phyloP scores from a whole-genome alignment of 2,888 invertebrate species.

The Acanthosepion esculentum region DNA sequence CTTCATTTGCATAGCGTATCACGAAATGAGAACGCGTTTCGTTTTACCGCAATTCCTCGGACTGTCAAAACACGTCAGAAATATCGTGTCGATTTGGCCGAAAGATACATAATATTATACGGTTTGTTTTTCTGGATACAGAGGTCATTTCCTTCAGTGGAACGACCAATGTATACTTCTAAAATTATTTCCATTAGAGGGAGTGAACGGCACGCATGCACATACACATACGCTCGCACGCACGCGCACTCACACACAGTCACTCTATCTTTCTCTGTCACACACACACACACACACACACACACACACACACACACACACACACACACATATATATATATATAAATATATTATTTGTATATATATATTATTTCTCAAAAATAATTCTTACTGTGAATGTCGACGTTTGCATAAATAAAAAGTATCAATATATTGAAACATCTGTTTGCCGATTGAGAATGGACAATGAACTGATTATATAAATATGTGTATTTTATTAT shows the following conservation, averaged over 20 bases:
- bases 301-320: background rate
- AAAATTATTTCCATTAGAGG: background rate
- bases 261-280: too few relatives aligned
- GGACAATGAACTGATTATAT: too few relatives aligned
- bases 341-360: too few relatives aligned
- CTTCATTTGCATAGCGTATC: background rate
- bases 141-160: background rate
- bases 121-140: background rate
- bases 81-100: background rate
- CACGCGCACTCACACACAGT: background rate
- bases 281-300: background rate
- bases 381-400: too few relatives aligned
- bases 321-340: too few relatives aligned
- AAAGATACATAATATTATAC: background rate
- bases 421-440: too few relatives aligned
- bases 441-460: too few relatives aligned
- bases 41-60: background rate
- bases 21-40: background rate
- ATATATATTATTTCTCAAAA: too few relatives aligned
- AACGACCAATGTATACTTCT: background rate
- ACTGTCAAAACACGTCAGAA: conserved; percentile 9
- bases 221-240: too few relatives aligned
- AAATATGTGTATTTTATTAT: too few relatives aligned
- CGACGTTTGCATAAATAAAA: too few relatives aligned
- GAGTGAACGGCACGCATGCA: background rate